A percentile compares a stretch with the other conserved stretches of the same genome.
These are phyloP conservation scores for Oligia fasciuncula DNA, from an alignment of 2,888 invertebrate species.

Conservation along the genomic window DNA sequence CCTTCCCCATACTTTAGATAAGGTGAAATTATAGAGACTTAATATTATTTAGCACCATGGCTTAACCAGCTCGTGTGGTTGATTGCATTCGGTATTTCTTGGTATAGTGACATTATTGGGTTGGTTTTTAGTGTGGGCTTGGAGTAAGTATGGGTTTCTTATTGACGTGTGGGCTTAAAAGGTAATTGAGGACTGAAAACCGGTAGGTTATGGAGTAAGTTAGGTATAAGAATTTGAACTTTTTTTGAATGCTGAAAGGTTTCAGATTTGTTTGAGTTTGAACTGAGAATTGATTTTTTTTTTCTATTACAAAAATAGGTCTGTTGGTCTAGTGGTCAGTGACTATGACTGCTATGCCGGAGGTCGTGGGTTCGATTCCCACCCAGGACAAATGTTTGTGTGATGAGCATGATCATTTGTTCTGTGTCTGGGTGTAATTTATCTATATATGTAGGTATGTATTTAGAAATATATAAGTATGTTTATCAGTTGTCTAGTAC, in stretches of 20 bases:
- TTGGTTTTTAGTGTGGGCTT: background rate
- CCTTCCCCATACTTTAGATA: conserved; percentile 71
- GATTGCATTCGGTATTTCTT: conserved; percentile 38
- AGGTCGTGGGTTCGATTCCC: too few species aligned
- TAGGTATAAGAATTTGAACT: background rate
- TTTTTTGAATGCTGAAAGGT: background rate
- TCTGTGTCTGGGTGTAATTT: too few species aligned
- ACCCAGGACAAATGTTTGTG: too few species aligned
- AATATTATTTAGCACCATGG: conserved; percentile 65
- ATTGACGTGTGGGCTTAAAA: background rate
- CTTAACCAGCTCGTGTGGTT: conserved; percentile 32
- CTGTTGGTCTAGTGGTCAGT: too few species aligned
- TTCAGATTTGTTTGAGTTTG: background rate
- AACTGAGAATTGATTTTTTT: background rate
- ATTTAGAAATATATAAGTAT: too few species aligned
- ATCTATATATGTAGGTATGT: too few species aligned
- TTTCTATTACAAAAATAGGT: background rate
- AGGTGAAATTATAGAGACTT: conserved; percentile 78
- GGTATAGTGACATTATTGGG: conserved; percentile 36
- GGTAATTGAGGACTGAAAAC: background rate
- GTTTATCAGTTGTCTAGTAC: too few species aligned
- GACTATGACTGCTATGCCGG: too few species aligned
- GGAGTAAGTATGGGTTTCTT: background rate
- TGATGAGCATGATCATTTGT: too few species aligned
- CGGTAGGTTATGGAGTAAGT: background rate